Base-by-base conservation (phyloP, 2,888 invertebrate genomes). In the Pammene aurita region DNA sequence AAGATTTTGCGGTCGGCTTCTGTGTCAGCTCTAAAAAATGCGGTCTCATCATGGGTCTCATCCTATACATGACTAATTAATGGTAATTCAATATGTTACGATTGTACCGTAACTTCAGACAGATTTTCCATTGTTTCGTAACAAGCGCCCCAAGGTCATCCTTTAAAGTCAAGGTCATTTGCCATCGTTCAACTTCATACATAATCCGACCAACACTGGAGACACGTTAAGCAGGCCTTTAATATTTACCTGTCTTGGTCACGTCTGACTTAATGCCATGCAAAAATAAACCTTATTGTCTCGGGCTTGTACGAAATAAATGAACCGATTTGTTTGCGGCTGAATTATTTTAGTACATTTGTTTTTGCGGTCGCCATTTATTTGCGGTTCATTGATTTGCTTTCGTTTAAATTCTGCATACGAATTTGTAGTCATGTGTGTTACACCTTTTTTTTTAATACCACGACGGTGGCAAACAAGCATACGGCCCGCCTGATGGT, bases 201-300 rank as follows among this genome's bases (percentile, higher is more conserved):
- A 52, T 62, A 62, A 62, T 41, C 16, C 41, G 13, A 44, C 9
- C 41, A 18, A 62, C 38, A 62, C 62, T n/a, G n/a, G 38, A 52
- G 41, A 62, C 62, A 52, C 7, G 9, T 41, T 62, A n/a, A 62
- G 41, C 41, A 62, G 26, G 11, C 44, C 41, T 41, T 62, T 52
- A 62, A 62, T 62, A 62, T 62, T 62, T 41, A 62, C 48, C 48
- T 48, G 50, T 50, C 50, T 61, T 48, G 48, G 46, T 61, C 48
- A 35, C 38, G 38, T 50, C 48, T 26, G 26, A 26, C 26, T 26
- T 26, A 4, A 26, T 34, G 57, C 13, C 11, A 26, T 58, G 34
- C 58, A 58, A 58, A 58, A 44, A 42, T 57, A 57, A 44, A 26
- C 54, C 7, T 34, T 54, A 54, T 54, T 54, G 54, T 34, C n/a